Evolutionary conservation across 2,113 vertebrate genomes (phyloP).

Genomic region (Myotis yumanensis): DNA sequence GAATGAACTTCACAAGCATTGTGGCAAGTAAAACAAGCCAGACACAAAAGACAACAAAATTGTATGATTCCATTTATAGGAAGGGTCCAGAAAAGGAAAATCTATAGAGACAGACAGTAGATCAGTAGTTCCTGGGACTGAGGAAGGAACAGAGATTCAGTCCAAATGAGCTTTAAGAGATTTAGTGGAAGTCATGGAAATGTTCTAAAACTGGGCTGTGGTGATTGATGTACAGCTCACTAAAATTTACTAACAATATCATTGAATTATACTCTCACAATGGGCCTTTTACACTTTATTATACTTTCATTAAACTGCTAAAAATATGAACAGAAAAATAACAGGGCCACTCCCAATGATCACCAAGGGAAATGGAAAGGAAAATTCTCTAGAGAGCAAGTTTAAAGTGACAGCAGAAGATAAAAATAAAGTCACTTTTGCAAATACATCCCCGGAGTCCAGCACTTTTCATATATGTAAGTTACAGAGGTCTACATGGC

Average conservation of each 20-base stretch:
- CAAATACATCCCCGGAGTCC: neutral
- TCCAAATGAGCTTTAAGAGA: neutral
- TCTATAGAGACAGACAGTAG: neutral
- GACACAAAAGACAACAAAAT: neutral
- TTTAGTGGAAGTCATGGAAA: neutral
- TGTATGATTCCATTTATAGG: neutral
- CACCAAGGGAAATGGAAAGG: neutral
- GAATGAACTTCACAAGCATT: neutral
- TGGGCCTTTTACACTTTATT: neutral
- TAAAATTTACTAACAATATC: neutral
- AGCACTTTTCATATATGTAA: neutral
- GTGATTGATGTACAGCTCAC: neutral
- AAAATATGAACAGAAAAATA: neutral
- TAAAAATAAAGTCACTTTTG: conserved; percentile 11
- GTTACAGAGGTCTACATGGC: neutral
- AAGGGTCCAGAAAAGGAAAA: neutral
- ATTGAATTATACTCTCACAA: neutral
- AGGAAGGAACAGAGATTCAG: neutral
- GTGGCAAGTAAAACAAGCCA: neutral
- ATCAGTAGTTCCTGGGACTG: neutral
- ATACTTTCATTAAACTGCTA: neutral
- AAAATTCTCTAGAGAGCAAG: neutral
- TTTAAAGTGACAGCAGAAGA: neutral
- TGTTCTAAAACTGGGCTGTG: neutral
- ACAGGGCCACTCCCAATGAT: neutral